Base-by-base conservation (phyloP, 2,888 invertebrate genomes). In the Lymantria monacha region DNA sequence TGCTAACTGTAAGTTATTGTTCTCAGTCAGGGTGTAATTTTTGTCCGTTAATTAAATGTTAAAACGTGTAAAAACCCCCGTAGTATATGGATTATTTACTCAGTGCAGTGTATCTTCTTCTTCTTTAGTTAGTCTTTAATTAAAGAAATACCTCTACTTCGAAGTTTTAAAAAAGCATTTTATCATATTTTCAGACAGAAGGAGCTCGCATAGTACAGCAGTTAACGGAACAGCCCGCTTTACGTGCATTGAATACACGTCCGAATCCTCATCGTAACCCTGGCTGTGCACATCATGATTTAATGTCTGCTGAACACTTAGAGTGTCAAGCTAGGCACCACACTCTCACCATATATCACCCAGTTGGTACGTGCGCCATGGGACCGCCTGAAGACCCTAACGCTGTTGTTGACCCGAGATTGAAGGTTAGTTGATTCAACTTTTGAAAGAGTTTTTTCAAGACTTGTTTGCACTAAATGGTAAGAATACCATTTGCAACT, bases 321-420 rank as follows among this genome's bases (percentile, higher is more conserved):
- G 94, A 93, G 52, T 97, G 97, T 63, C 92, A 95, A 68, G 95
- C 94, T 0, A 87, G 94, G 46, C 94, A 95, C 66, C 95, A 96
- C 77, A 93, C 96, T 0, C 87, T 95, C 70, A 96, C 96, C 0
- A 95, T 96, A 60, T 96, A 96, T 77, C 96, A 97, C 79, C 96
- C 96, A 0, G 94, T 94, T 0, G 95, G 96, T 9, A 96, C 96
- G 0, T 95, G 95, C 57, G 96, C 96, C 74, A 96, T 97, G 96
- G 96, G 95, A 0, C 94, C 95, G 0, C 53, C 65, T 0, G 73
- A 79, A 0, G 74, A 86, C 22, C 85, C 85, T 0, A 76, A 83
- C 43, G 93, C 94, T 0, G 96, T 96, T 0, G 96, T 97, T 0
- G 94, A 96, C 79, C 84, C 94, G 0, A 90, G 95, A 48, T 75